These are phyloP conservation scores for Heliconius hermathena DNA, from an alignment of 1,140 invertebrate species.

Conservation along the genomic window DNA sequence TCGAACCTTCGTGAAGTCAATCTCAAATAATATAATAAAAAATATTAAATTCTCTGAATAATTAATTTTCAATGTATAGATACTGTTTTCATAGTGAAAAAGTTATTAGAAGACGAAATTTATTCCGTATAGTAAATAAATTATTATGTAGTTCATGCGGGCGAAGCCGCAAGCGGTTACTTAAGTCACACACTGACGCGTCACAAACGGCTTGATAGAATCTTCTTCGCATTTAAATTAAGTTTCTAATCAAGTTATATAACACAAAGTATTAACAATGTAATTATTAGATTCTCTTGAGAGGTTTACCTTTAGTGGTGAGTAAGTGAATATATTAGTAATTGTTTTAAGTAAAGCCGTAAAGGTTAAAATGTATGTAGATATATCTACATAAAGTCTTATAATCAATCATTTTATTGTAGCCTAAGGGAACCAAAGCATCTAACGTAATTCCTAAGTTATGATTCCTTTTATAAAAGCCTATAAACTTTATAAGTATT, in stretches of 20 bases:
- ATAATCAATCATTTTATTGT: constrained; percentile 13
- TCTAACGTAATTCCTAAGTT: constrained; percentile 7
- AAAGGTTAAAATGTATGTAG: background rate
- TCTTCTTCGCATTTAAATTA: no score
- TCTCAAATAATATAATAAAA: no score
- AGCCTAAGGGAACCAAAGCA: background rate
- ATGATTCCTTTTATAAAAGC: constrained; percentile 3
- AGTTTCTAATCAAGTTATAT: background rate
- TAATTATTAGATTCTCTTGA: background rate
- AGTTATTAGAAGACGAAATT: no score
- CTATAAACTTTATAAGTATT: background rate
- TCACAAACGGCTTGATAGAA: no score
- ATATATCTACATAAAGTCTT: background rate
- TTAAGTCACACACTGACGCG: no score
- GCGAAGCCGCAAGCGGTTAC: no score
- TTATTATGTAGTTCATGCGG: no score
- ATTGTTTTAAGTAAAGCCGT: background rate
- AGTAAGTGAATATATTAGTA: background rate
- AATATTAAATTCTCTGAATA: no score
- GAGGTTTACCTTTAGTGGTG: background rate
- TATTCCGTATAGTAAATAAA: no score
- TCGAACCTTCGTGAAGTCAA: no score
- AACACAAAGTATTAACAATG: background rate
- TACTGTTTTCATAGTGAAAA: no score
- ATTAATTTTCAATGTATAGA: no score